A percentile compares a stretch with the other conserved stretches of the same genome.
phyloP scores from a whole-genome alignment of 2,888 invertebrate species.

The Vandiemenella viatica region DNA sequence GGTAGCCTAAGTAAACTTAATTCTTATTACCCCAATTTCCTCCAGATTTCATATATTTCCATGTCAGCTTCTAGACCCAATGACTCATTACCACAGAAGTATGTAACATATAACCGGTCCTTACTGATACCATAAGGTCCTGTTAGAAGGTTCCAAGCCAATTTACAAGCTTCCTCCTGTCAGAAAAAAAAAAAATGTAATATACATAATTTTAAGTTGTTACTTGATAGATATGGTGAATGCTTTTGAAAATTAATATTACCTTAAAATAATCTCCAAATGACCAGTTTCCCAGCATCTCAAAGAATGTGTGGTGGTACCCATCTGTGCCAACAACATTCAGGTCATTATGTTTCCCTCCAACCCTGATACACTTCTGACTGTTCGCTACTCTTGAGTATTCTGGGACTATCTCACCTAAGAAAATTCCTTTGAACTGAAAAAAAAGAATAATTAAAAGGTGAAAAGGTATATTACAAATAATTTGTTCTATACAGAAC shows the following conservation, averaged over 20 bases:
- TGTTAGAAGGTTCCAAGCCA: constrained; percentile 78
- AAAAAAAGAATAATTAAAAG: constrained; percentile 18
- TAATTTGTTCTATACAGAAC: neutral
- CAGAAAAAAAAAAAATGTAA: no score
- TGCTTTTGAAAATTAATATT: constrained; percentile 11
- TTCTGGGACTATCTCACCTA: constrained; percentile 52
- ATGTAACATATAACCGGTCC: constrained; percentile 73
- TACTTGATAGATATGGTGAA: neutral
- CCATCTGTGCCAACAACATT: constrained; percentile 79
- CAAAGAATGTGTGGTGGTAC: constrained; percentile 94
- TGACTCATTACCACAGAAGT: constrained; percentile 66
- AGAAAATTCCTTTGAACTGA: constrained; percentile 84
- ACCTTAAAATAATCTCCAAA: constrained; percentile 93
- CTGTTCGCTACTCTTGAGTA: constrained; percentile 61
- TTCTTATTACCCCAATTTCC: constrained; percentile 52
- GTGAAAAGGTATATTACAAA: neutral
- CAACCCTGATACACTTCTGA: constrained; percentile 88
- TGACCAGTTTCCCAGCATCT: constrained; percentile 98
- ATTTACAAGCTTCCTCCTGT: constrained; percentile 56
- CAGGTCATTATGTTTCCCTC: constrained; percentile 92
- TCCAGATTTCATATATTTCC: constrained; percentile 75
- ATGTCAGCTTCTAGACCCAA: constrained; percentile 58
- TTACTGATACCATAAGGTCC: constrained; percentile 57
- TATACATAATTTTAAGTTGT: neutral
- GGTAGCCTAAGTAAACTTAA: no score